Evolutionary conservation across 92 coral and sea anemone genomes (phyloP), one percentile per base, ranked within the genome.

Genomic region (Chrysogorgia sp.): DNA sequence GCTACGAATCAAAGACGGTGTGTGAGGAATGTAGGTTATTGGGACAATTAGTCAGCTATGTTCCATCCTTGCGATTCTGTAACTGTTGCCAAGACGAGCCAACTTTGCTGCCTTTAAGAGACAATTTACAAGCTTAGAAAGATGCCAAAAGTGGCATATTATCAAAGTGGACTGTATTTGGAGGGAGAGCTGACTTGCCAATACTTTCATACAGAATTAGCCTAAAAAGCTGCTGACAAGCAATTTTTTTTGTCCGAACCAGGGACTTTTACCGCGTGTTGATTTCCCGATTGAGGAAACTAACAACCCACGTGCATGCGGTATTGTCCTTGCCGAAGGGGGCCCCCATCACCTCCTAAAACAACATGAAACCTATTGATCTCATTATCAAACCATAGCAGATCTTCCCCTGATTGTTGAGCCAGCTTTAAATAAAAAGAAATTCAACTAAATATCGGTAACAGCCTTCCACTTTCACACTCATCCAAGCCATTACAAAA

Each of bases 231-330:
- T 83, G 88, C 61, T 83, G 88, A 49, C 90, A 86, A 34, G 83
- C 90, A n/a, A n/a, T n/a, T n/a, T n/a, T n/a, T n/a, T n/a, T n/a
- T n/a, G n/a, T n/a, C n/a, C n/a, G n/a, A n/a, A n/a, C n/a, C n/a
- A n/a, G n/a, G n/a, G n/a, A n/a, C n/a, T n/a, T n/a, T n/a, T n/a
- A n/a, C n/a, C n/a, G n/a, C n/a, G n/a, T n/a, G n/a, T n/a, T n/a
- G n/a, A n/a, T 86, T 22, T 87, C 89, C 49, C 86, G 80, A 74
- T 90, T 90, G 34, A 90, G 85, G 71, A 90, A 87, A 58, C 90
- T 87, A n/a, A 87, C 88, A 50, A 90, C 82, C n/a, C n/a, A n/a
- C n/a, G n/a, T n/a, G n/a, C n/a, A n/a, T n/a, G n/a, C n/a, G n/a
- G n/a, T n/a, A n/a, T n/a, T n/a, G n/a, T n/a, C n/a, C n/a, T n/a